Evolutionary conservation across 2,113 vertebrate genomes (phyloP).

Genomic region (Heterotis niloticus): DNA sequence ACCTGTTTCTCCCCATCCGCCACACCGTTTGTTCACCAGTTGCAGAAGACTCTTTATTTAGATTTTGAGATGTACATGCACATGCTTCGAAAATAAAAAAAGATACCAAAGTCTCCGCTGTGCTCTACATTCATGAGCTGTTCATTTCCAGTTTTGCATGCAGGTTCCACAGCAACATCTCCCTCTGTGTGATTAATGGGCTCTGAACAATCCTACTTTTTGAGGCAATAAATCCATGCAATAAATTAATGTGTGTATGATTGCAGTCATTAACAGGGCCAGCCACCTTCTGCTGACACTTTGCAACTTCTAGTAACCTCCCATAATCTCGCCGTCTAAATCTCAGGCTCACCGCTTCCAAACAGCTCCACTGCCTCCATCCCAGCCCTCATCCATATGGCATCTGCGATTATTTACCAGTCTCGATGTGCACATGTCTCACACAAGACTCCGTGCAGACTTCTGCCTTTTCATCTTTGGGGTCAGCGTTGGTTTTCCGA

Average conservation of each 20-base stretch:
- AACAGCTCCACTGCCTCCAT: neutral
- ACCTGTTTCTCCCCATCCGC: no score
- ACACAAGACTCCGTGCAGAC: neutral
- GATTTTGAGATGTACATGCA: neutral
- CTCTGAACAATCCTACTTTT: slow-evolving; percentile 6
- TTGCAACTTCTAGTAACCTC: neutral
- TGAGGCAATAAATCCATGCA: neutral
- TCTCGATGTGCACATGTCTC: neutral
- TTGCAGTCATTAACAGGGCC: neutral
- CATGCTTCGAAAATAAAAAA: neutral
- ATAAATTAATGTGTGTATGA: slow-evolving; percentile 17
- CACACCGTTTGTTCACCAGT: no score
- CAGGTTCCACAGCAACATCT: neutral
- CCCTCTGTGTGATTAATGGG: slow-evolving; percentile 19
- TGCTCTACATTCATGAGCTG: neutral
- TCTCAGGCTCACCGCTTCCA: neutral
- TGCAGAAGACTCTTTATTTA: slow-evolving; percentile 20
- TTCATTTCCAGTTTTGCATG: neutral
- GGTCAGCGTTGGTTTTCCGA: no score
- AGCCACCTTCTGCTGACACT: neutral
- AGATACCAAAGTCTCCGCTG: neutral
- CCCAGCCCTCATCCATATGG: slow-evolving; percentile 3
- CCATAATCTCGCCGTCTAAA: neutral
- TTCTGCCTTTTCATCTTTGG: no score
- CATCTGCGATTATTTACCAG: neutral